A percentile compares a stretch with the other conserved stretches of the same genome.
Conservation (phyloP, 1,140 invertebrate species). For the Neodiprion fabricii region DNA sequence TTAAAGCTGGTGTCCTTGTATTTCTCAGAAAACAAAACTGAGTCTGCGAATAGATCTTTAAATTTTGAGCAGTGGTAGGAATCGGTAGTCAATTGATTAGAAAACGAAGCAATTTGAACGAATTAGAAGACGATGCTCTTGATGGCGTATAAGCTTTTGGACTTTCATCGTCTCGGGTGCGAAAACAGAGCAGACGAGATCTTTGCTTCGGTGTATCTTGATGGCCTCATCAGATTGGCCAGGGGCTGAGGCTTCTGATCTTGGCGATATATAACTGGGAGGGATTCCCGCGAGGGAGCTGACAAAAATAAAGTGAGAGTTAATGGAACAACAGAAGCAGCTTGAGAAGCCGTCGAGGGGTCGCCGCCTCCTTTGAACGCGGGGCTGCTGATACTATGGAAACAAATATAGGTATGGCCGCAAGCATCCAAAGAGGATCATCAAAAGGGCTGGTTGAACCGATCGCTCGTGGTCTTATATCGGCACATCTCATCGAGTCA, state of each 20-base stretch:
- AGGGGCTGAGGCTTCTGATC: not conserved
- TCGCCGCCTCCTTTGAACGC: slow-evolving; percentile 33
- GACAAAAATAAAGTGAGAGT: slow-evolving; percentile 40
- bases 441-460: not conserved
- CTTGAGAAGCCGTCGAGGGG: slow-evolving; percentile 20
- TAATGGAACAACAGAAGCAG: slow-evolving; percentile 43
- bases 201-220: slow-evolving; percentile 15
- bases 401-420: slow-evolving; percentile 9
- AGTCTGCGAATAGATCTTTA: too few relatives aligned
- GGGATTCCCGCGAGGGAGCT: slow-evolving; percentile 12
- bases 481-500: not conserved
- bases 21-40: too few relatives aligned
- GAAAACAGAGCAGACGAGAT: slow-evolving; percentile 11
- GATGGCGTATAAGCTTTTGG: too few relatives aligned
- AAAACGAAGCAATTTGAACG: slow-evolving; percentile 11
- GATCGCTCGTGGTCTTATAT: not conserved
- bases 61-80: too few relatives aligned
- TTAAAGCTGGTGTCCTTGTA: too few relatives aligned
- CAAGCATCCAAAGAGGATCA: slow-evolving; percentile 14
- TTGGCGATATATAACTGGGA: not conserved
- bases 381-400: slow-evolving; percentile 26
- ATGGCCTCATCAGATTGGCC: not conserved
- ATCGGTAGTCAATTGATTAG: too few relatives aligned
- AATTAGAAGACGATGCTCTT: not conserved
- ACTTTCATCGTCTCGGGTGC: not conserved